Percentiles rank a stretch among this genome's conserved stretches.
These are phyloP conservation scores for Pelodiscus sinensis DNA, from an alignment of 2,113 vertebrate species.

Conservation along the genomic window DNA sequence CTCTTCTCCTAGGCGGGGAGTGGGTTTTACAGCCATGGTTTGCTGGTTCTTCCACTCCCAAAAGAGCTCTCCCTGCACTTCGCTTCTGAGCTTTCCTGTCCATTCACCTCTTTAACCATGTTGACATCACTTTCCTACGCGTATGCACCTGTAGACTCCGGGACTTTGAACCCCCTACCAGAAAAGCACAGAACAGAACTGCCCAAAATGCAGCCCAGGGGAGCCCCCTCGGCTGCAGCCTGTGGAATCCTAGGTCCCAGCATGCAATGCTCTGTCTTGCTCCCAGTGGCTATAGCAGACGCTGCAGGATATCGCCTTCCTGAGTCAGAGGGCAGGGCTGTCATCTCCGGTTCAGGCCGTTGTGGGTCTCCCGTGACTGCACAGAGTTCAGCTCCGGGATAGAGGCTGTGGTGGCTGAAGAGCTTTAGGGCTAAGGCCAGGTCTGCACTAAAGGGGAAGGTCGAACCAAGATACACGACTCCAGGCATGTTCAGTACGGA, in stretches of 20 bases:
- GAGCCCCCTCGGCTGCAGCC: background rate
- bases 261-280: rapidly evolving
- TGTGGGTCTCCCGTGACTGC: background rate
- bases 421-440: background rate
- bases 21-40: background rate
- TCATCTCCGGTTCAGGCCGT: background rate
- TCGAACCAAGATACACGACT: too few relatives aligned
- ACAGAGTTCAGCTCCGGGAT: background rate
- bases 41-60: conserved; percentile 58
- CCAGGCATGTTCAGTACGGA: too few relatives aligned
- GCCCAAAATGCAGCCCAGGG: rapidly evolving
- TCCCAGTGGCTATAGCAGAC: rapidly evolving
- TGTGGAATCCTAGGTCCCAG: rapidly evolving
- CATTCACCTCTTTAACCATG: conserved; percentile 35
- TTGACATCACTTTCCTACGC: background rate
- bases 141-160: background rate
- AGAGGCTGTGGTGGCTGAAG: background rate
- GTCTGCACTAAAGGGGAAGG: too few relatives aligned
- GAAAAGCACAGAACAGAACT: background rate
- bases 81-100: conserved; percentile 37
- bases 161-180: background rate
- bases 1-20: rapidly evolving
- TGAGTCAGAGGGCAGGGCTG: background rate
- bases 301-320: background rate
- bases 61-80: conserved; percentile 47